phyloP scores from a whole-genome alignment of 2,888 invertebrate genomes.

The Drosophila niveifrons region DNA sequence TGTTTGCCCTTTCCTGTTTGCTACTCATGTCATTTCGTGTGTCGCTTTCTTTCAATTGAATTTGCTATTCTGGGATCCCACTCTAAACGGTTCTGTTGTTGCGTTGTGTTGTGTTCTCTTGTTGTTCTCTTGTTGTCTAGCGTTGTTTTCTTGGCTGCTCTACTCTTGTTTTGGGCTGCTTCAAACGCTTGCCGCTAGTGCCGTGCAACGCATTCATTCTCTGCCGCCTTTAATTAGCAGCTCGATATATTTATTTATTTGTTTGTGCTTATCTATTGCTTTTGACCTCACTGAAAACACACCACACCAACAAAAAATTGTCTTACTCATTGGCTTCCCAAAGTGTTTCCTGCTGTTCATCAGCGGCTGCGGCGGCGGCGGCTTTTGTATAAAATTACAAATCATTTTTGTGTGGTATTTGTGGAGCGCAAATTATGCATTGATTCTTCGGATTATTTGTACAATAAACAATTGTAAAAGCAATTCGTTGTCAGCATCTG shows the following conservation, averaged over 20 bases:
- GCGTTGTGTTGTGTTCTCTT: slow-evolving; percentile 24
- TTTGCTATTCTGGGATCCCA: slow-evolving; percentile 40
- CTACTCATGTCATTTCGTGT: slow-evolving; percentile 69
- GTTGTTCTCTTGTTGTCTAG: slow-evolving; percentile 37
- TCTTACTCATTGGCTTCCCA: slow-evolving; percentile 58
- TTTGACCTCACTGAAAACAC: slow-evolving; percentile 1
- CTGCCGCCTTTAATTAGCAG: slow-evolving; percentile 76
- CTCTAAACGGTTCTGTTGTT: slow-evolving; percentile 34
- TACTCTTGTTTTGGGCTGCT: slow-evolving; percentile 62
- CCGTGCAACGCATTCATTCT: slow-evolving; percentile 14
- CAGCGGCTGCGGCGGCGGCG: slow-evolving; percentile 7
- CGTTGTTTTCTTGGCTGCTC: slow-evolving; percentile 31
- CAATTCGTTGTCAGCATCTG: slow-evolving; percentile 49
- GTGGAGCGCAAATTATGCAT: slow-evolving; percentile 44
- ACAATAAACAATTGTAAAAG: slow-evolving; percentile 59
- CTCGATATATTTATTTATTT: slow-evolving; percentile 74
- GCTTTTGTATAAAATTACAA: slow-evolving; percentile 70
- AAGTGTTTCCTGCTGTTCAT: slow-evolving; percentile 22
- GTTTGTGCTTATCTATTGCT: slow-evolving; percentile 53
- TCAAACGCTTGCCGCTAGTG: slow-evolving; percentile 58
- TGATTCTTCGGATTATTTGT: slow-evolving; percentile 48
- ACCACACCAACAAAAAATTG: slow-evolving; percentile 30
- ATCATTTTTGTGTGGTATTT: slow-evolving; percentile 35
- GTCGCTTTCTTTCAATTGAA: slow-evolving; percentile 78
- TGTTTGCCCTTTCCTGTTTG: slow-evolving; percentile 56